Evolutionary conservation across 64 coral and sea anemone species (phyloP).

Genomic region (Montipora capricornis): DNA sequence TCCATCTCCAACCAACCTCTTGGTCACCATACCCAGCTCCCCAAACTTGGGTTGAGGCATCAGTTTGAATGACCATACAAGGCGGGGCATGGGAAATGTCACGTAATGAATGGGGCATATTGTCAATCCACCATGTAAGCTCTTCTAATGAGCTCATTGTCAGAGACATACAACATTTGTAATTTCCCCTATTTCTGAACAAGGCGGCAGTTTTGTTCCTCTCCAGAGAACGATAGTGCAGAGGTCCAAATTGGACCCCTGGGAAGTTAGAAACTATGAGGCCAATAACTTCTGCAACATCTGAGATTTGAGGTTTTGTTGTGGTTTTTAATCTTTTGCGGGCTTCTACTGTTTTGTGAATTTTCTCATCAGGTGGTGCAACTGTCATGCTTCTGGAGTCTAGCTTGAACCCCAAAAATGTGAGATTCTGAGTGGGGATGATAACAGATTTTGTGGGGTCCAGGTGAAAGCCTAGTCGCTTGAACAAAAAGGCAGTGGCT

Average conservation of each 20-base stretch:
- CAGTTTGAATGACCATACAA: too few relatives aligned
- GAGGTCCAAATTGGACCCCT: background rate
- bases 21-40: too few relatives aligned
- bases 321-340: background rate
- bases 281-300: background rate
- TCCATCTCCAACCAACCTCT: too few relatives aligned
- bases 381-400: background rate
- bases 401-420: background rate
- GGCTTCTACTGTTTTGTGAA: background rate
- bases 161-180: too few relatives aligned
- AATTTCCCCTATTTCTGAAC: background rate
- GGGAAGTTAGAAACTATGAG: too few relatives aligned
- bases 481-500: background rate
- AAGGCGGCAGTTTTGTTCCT: background rate
- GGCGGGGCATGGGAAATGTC: too few relatives aligned
- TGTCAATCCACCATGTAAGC: background rate
- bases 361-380: background rate
- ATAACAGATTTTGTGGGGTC: background rate
- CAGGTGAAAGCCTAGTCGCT: background rate
- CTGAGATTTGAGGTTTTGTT: background rate
- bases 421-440: background rate
- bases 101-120: too few relatives aligned
- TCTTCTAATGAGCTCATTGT: background rate
- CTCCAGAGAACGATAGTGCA: background rate
- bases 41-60: too few relatives aligned